Evolutionary conservation across 2,888 invertebrate species (phyloP), one percentile per base, ranked within the genome.

Genomic region (Marasmarcha lunaedactyla): DNA sequence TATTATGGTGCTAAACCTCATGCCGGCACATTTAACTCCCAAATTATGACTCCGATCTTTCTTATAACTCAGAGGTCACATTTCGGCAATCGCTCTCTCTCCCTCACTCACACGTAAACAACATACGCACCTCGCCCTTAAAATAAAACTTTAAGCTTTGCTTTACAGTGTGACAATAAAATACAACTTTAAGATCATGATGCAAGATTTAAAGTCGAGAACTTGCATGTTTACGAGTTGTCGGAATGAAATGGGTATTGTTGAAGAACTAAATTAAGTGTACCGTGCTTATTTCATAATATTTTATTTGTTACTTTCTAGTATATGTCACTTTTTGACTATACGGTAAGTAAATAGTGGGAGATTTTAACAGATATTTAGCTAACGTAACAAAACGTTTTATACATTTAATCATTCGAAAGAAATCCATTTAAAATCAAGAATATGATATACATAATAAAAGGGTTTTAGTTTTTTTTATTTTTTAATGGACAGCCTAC

Each of bases 1-100:
- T 83, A 81, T 77, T 77, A 79, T 81, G 81, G 83, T 81, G 83
- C 79, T 81, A 83, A 81, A 74, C 71, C 65, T 68, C 61, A 57
- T 64, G 74, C 69, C 58, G 64, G 56, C 59, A 72, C 79, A 78
- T 81, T 79, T 74, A 77, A 81, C 77, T 78, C 55, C 20, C 20
- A 20, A 20, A 20, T 20, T 20, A 20, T 20, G 20, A 20, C 20
- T 20, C 7, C 20, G 20, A 20, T 5, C 20, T 20, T 20, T 3
- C 20, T n/a, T n/a, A n/a, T n/a, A n/a, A n/a, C n/a, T n/a, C n/a
- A n/a, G 64, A 69, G 69, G 70, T 73, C 73, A 69, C 60, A 71
- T 73, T 77, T 74, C 74, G 73, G 73, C 73, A 69, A 69, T 61
- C 63, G 63, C 60, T 59, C 64, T 55, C 54, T 61, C 63, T 59